A percentile compares a stretch with the other conserved stretches of the same genome.
Conservation (phyloP, 2,113 vertebrate species). For the Pseudopodoces humilis region DNA sequence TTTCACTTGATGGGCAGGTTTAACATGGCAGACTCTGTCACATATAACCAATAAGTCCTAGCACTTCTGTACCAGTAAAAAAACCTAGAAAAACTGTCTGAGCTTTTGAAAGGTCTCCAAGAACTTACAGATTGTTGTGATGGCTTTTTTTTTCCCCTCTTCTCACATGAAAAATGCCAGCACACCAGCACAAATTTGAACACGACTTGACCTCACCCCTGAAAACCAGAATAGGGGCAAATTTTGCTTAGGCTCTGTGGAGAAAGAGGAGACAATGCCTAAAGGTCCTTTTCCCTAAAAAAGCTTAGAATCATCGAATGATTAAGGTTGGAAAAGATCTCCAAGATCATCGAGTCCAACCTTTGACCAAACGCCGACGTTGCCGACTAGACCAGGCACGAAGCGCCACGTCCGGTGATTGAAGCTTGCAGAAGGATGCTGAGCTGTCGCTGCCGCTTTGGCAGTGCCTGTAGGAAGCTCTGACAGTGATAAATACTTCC, state of each 20-base stretch:
- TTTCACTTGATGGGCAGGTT: background rate
- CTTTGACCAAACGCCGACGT: background rate
- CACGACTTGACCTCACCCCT: background rate
- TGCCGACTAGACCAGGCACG: accelerated
- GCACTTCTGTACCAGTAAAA: background rate
- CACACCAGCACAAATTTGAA: accelerated
- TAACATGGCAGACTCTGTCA: background rate
- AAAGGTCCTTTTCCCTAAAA: background rate
- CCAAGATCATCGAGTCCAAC: accelerated
- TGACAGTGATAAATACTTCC: background rate
- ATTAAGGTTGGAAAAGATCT: background rate
- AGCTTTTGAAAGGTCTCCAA: background rate
- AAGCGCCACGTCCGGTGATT: accelerated
- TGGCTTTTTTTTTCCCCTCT: accelerated
- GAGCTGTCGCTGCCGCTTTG: background rate
- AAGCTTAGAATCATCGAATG: background rate
- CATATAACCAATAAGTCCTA: accelerated
- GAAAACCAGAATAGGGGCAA: background rate
- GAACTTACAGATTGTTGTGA: background rate
- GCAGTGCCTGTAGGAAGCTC: background rate
- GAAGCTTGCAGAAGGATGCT: background rate
- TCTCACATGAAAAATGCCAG: background rate
- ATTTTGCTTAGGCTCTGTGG: background rate
- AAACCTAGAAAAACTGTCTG: background rate
- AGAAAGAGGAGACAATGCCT: accelerated